These are phyloP conservation scores for Phragmatobia fuliginosa DNA, from an alignment of 2,888 invertebrate genomes.

Conservation along the genomic window DNA sequence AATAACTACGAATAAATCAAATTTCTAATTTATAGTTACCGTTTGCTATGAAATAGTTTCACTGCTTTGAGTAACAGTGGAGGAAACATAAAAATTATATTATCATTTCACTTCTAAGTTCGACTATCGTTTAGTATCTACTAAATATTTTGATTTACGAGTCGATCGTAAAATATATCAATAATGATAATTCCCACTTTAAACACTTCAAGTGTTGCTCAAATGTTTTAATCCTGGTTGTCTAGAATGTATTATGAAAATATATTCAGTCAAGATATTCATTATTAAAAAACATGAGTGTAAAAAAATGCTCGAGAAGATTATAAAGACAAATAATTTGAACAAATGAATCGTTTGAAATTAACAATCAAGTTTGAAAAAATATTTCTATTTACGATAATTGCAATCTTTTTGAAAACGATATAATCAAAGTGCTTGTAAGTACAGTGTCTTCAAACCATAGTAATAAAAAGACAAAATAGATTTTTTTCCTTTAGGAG, in stretches of 20 bases:
- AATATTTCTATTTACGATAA: neutral
- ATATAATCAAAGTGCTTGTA: neutral
- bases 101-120: slow-evolving; percentile 78
- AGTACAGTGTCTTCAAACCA: neutral
- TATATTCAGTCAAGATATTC: neutral
- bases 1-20: slow-evolving; percentile 73
- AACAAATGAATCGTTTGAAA: neutral
- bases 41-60: slow-evolving; percentile 73
- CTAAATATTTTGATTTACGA: slow-evolving; percentile 57
- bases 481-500: too few relatives aligned
- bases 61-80: slow-evolving; percentile 62
- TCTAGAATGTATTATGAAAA: slow-evolving; percentile 10
- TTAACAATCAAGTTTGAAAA: neutral
- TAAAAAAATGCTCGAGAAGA: too few relatives aligned
- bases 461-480: too few relatives aligned
- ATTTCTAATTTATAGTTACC: slow-evolving; percentile 76
- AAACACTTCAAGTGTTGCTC: neutral
- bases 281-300: too few relatives aligned
- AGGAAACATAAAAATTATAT: slow-evolving; percentile 83
- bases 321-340: neutral
- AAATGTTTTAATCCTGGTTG: neutral
- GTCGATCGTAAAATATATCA: slow-evolving; percentile 50
- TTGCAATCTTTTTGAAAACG: neutral
- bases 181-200: slow-evolving; percentile 20
- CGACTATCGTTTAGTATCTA: slow-evolving; percentile 66